A percentile compares a stretch with the other conserved stretches of the same genome.
phyloP scores from a whole-genome alignment of 2,888 invertebrate genomes.

The Apantesis nais region DNA sequence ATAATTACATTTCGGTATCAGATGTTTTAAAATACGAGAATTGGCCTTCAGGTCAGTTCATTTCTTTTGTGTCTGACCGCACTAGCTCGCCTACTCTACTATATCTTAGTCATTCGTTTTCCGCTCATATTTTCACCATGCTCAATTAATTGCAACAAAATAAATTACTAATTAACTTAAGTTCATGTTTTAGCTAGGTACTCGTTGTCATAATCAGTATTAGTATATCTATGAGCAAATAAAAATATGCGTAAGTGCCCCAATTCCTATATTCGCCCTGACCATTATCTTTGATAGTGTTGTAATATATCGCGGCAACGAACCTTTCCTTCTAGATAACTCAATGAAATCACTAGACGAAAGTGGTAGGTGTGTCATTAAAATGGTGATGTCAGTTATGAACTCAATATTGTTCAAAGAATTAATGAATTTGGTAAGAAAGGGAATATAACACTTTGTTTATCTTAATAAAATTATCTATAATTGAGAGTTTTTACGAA shows the following conservation, averaged over 20 bases:
- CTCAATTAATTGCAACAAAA: background rate
- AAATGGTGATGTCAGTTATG: constrained; percentile 46
- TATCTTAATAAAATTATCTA: background rate
- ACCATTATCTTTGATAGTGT: constrained; percentile 43
- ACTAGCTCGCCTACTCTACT: background rate
- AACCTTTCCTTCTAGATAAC: constrained; percentile 31
- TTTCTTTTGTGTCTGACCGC: background rate
- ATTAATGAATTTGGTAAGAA: background rate
- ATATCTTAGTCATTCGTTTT: background rate
- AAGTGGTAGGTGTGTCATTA: constrained; percentile 26
- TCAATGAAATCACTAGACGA: constrained; percentile 27
- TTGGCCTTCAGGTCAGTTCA: too few relatives aligned
- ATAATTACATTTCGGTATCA: too few relatives aligned
- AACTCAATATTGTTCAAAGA: constrained; percentile 46
- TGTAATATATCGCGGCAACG: constrained; percentile 17
- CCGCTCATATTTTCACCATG: background rate
- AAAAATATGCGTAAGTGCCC: constrained; percentile 23
- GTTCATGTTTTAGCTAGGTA: background rate
- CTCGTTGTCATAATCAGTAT: background rate
- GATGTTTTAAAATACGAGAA: too few relatives aligned
- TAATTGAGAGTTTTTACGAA: background rate
- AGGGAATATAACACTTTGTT: background rate
- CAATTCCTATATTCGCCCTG: constrained; percentile 34
- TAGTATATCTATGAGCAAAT: constrained; percentile 4
- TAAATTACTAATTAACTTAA: background rate